Evolutionary conservation across 2,888 invertebrate species (phyloP).

Genomic region (Odontocolon sp.): DNA sequence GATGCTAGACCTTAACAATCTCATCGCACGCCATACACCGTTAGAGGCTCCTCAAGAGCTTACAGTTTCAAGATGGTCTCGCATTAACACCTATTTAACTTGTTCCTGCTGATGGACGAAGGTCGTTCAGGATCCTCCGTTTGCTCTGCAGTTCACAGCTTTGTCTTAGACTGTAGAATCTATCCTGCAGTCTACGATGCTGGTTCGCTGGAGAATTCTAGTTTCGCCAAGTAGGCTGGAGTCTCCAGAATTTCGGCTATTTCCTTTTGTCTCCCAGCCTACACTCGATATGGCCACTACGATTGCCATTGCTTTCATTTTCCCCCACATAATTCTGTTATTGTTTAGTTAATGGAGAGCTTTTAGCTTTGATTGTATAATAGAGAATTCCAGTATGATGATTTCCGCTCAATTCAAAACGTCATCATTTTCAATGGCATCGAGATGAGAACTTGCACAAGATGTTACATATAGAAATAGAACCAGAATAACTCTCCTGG

Average conservation of each 20-base stretch:
- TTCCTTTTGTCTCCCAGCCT: constrained; percentile 1
- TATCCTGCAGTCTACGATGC: not conserved
- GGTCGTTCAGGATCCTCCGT: constrained; percentile 7
- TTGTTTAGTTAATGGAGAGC: constrained; percentile 32
- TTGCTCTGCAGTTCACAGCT: not conserved
- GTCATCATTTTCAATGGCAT: too few relatives aligned
- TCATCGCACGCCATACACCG: constrained; percentile 66
- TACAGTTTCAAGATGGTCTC: constrained; percentile 64
- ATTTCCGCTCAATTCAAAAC: too few relatives aligned
- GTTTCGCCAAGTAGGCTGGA: not conserved
- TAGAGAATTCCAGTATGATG: too few relatives aligned
- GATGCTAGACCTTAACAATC: constrained; percentile 76
- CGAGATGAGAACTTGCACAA: too few relatives aligned
- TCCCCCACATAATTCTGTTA: not conserved
- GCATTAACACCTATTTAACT: constrained; percentile 79
- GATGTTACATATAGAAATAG: too few relatives aligned
- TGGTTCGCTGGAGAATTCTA: constrained; percentile 27
- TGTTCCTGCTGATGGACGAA: constrained; percentile 37
- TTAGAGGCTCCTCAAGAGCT: constrained; percentile 45
- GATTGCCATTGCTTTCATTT: constrained; percentile 41
- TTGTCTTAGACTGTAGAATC: not conserved
- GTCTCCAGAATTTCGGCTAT: not conserved
- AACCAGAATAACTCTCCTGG: too few relatives aligned
- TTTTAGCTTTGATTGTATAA: constrained; percentile 19
- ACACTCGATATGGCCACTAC: not conserved